Evolutionary conservation across 2,113 vertebrate species (phyloP), one percentile per base, ranked within the genome.

Genomic region (Isichthys henryi): DNA sequence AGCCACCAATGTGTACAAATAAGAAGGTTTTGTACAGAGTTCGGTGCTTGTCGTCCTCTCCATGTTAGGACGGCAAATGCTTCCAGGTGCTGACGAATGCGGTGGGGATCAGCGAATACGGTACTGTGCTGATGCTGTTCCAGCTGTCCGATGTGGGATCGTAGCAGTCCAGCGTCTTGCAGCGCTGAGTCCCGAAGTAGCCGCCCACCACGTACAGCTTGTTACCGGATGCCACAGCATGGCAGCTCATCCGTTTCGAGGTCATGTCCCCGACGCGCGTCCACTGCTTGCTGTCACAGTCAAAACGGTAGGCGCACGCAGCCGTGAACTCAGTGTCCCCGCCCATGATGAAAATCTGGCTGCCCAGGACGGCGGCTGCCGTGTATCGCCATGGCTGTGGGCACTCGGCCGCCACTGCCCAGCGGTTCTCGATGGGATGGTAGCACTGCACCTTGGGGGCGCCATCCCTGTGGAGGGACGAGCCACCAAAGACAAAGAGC

Each of bases 81-180:
- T 98, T 99, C 98, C 98, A 99, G 83, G 98, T 99, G 95, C 98
- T 99, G 92, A 99, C 97, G 1, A 99, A 99, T 90, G 98, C 98
- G 0, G 98, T 99, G 89, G 98, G 98, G 93, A 99, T 99, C 88
- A 99, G 96, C 0, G 98, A 98, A 93, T 99, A 99, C 94, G 98
- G 98, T 95, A 99, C 98, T 0, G 97, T 98, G 13, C 98, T 99
- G 92, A 99, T 96, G 91, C 97, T 98, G 95, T 96, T 98, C 98
- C 98, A 99, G 0, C 96, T 97, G 92, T 99, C 97, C 0, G 96
- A 97, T 0, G 93, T 97, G 0, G 98, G 98, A 94, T 99, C 98
- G 0, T 99, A 99, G 94, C 98, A 99, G 94, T 99, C 98, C 94
- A 99, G 89, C 0, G 97, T 99, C 95, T 99, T 99, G 93, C 98